A percentile compares a stretch with the other conserved stretches of the same genome.
Evolutionary conservation across 92 coral and sea anemone genomes (phyloP).

Genomic region (Blastomussa wellsi): DNA sequence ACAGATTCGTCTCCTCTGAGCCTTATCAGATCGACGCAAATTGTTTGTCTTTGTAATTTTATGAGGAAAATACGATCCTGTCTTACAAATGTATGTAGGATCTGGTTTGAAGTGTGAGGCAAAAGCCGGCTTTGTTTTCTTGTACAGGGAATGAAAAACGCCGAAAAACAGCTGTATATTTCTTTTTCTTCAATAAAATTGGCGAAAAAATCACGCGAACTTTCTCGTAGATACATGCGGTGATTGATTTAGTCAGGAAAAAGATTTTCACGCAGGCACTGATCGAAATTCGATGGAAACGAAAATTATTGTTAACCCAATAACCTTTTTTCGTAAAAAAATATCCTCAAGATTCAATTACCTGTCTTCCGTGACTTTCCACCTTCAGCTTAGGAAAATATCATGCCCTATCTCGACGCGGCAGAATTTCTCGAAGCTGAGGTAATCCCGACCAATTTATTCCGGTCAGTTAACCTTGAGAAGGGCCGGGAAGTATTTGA

Average conservation of each 20-base stretch:
- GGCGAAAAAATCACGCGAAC: slow-evolving; percentile 31
- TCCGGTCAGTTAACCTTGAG: slow-evolving; percentile 43
- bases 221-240: slow-evolving; percentile 19
- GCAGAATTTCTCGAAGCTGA: slow-evolving; percentile 4
- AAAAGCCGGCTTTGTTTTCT: slow-evolving; percentile 17
- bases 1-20: slow-evolving; percentile 26
- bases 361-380: slow-evolving; percentile 20
- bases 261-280: not conserved
- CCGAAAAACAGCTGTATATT: slow-evolving; percentile 34
- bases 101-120: slow-evolving; percentile 9
- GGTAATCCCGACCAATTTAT: slow-evolving; percentile 10
- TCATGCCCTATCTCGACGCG: not conserved
- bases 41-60: slow-evolving; percentile 33
- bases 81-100: slow-evolving; percentile 21
- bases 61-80: slow-evolving; percentile 20
- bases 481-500: slow-evolving; percentile 17
- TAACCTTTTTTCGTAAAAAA: slow-evolving; percentile 2
- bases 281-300: slow-evolving; percentile 13
- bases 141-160: not conserved
- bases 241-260: slow-evolving; percentile 12
- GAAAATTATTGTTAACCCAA: slow-evolving; percentile 24
- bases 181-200: not conserved
- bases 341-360: slow-evolving; percentile 11
- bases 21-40: slow-evolving; percentile 40
- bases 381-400: not conserved